phyloP scores from a whole-genome alignment of 2,797 vertebrate species.

The Cossypha heuglini region DNA sequence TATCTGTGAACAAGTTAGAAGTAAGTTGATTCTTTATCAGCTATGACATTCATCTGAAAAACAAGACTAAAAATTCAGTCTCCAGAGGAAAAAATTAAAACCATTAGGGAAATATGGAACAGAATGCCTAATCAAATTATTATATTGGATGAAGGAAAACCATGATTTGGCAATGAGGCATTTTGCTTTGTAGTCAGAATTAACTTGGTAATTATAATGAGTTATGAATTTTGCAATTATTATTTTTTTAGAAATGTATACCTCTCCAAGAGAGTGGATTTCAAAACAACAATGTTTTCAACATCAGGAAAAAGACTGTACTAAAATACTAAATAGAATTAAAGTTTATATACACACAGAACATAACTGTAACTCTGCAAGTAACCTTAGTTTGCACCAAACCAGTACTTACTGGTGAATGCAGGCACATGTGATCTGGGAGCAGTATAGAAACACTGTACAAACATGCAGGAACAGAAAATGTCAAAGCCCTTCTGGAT shows the following conservation, averaged over 20 bases:
- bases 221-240: slow-evolving; percentile 3
- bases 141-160: slow-evolving; percentile 33
- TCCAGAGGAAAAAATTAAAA: slow-evolving; percentile 52
- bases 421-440: neutral
- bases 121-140: slow-evolving; percentile 57
- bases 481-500: neutral
- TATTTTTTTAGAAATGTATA: neutral
- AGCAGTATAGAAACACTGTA: neutral
- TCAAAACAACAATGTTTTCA: neutral
- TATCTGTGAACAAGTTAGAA: slow-evolving; percentile 38
- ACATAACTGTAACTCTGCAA: no score
- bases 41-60: slow-evolving; percentile 44
- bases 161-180: slow-evolving; percentile 20
- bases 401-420: neutral
- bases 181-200: slow-evolving; percentile 63
- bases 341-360: neutral
- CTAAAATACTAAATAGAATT: neutral
- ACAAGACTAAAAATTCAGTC: slow-evolving; percentile 45
- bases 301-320: neutral
- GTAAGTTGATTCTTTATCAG: slow-evolving; percentile 46
- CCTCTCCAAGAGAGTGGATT: neutral
- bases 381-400: neutral
- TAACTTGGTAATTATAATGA: slow-evolving; percentile 18
- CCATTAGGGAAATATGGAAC: slow-evolving; percentile 48
- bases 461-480: neutral